Evolutionary conservation across 2,797 vertebrate genomes (phyloP).

Genomic region (Pseudocheirus occidentalis): DNA sequence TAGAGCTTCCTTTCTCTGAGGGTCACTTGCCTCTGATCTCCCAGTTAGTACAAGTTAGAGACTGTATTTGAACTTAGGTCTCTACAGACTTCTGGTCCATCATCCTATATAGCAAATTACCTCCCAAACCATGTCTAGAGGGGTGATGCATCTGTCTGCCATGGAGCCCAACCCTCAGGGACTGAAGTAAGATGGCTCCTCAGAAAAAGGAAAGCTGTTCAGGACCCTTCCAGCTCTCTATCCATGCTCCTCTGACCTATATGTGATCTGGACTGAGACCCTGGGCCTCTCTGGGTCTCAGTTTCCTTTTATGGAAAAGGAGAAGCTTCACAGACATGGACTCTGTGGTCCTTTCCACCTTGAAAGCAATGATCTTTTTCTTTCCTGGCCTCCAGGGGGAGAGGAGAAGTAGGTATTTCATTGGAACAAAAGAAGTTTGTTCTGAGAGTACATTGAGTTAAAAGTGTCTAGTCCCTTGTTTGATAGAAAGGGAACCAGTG

Average conservation of each 20-base stretch:
- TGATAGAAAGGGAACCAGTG: neutral
- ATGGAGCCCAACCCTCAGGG: neutral
- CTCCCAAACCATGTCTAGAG: neutral
- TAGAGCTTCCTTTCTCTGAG: neutral
- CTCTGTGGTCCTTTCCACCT: neutral
- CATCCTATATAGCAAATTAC: neutral
- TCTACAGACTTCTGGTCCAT: neutral
- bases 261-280: neutral
- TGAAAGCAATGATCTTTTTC: neutral
- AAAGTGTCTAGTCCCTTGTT: neutral
- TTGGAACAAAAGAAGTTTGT: neutral
- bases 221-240: neutral
- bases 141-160: neutral
- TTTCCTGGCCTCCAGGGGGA: neutral
- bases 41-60: neutral
- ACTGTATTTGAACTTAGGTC: neutral
- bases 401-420: neutral
- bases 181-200: neutral
- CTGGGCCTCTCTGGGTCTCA: neutral
- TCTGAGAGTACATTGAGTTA: neutral
- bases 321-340: neutral
- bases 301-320: neutral
- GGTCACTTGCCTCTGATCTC: neutral
- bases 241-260: neutral
- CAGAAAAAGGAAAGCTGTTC: neutral